Evolutionary conservation across 2,113 vertebrate species (phyloP).

Genomic region (Scopus umbretta): DNA sequence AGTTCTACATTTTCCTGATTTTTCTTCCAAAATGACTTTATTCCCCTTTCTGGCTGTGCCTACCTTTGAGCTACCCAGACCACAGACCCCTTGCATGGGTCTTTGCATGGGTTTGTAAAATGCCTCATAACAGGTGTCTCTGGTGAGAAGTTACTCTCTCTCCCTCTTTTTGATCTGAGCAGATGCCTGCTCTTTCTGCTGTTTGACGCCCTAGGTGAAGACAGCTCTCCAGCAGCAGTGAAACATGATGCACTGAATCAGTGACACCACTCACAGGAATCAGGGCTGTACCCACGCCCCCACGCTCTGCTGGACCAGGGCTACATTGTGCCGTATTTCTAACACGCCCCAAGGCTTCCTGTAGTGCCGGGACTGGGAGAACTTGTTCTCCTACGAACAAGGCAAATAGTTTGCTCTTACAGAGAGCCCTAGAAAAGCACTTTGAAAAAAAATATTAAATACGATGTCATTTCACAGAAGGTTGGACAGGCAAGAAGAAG

Average conservation of each 20-base stretch:
- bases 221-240: neutral
- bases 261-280: accelerated
- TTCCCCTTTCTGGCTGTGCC: neutral
- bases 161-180: neutral
- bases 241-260: neutral
- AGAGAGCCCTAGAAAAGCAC: neutral
- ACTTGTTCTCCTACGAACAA: neutral
- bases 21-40: neutral
- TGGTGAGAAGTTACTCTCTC: neutral
- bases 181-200: neutral
- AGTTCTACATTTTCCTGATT: neutral
- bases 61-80: neutral
- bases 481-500: neutral
- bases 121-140: neutral
- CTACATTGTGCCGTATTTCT: neutral
- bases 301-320: accelerated
- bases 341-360: neutral
- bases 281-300: neutral
- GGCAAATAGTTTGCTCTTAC: neutral
- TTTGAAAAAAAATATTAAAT: neutral
- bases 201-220: neutral
- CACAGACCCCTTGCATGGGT: neutral
- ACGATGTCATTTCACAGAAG: neutral
- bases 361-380: neutral
- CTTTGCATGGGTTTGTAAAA: neutral